Base-by-base conservation (phyloP, 2,888 invertebrate species). In the Eristalis pertinax region DNA sequence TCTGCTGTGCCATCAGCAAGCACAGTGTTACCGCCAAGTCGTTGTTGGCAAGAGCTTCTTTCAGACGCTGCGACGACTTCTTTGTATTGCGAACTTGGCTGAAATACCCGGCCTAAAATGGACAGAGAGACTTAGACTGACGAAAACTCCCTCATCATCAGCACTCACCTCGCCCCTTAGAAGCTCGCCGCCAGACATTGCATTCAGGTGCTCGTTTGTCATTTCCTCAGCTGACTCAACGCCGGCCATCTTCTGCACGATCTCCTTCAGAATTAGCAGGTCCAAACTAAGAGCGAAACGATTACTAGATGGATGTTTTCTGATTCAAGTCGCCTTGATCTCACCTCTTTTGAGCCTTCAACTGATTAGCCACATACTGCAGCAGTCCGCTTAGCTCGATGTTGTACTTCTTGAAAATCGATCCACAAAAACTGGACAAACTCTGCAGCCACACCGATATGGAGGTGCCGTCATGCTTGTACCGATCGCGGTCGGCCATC, bases 221-320 rank as follows among this genome's bases (percentile, higher is more conserved):
- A 99, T 96, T 93, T 99, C 99, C 92, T 99, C 98, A 0, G 97
- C 97, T 0, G 99, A 97, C 93, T 99, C 99, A 76, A 99, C 98
- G 7, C 99, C 99, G 0, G 99, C 98, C 99, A 99, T 99, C 94
- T 99, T 99, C 93, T 99, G 98, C 62, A 99, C 98, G 89, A 99
- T 97, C 94, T 99, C 99, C 92, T 99, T 98, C 76, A 99, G 94
- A 89, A 99, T 97, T 38, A 99, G 94, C 90, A 98, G 94, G 94
- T 99, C 99, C 94, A 96, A 96, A 94, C 97, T 96, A 8, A 8
- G 19, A 19, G 7, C 7, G 19, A 8, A 19, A 19, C 5, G 8
- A 50, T 50, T 50, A 50, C 19, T 8, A 2, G 1, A 8, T 0
- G 10, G 1, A 19, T 7, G 19, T 4, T n/a, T n/a, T n/a, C n/a